Percentiles rank a stretch among this genome's conserved stretches.
Conservation (phyloP, 2,113 vertebrate genomes). For the Microcebus tavaratra region DNA sequence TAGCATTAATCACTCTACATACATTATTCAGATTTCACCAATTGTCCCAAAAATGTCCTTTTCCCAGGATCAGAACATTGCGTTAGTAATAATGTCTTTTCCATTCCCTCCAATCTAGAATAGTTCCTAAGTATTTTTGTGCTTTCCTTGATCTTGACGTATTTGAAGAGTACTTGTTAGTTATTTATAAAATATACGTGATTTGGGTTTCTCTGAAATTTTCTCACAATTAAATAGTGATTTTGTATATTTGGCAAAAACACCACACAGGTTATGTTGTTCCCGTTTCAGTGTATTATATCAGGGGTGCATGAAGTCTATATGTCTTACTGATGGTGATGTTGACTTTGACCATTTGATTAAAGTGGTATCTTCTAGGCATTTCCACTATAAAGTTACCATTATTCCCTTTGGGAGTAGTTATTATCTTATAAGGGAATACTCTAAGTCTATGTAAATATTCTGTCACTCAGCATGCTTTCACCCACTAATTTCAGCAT, state of each 20-base stretch:
- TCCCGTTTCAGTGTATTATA: not conserved
- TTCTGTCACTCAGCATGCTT: not conserved
- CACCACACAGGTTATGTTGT: too few species aligned
- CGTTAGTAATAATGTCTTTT: not conserved
- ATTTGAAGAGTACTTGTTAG: not conserved
- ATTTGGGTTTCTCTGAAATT: not conserved
- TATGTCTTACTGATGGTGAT: too few species aligned
- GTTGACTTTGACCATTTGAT: not conserved
- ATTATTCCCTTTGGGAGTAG: not conserved
- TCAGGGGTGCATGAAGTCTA: fast-evolving
- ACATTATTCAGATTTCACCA: not conserved
- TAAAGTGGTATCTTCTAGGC: too few species aligned
- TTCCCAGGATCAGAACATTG: not conserved
- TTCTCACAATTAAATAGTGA: not conserved
- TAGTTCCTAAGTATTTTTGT: not conserved
- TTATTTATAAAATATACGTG: not conserved
- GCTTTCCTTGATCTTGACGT: not conserved
- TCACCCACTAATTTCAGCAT: not conserved
- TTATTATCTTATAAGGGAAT: not conserved
- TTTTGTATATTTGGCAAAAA: not conserved
- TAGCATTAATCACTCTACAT: not conserved
- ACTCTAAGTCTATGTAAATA: not conserved
- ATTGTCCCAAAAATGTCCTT: not conserved
- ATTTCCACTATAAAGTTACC: not conserved
- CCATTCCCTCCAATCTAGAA: not conserved